Percentiles rank a stretch among this genome's conserved stretches.
These are phyloP conservation scores for Dioctria linearis DNA, from an alignment of 2,888 invertebrate species.

Conservation along the genomic window DNA sequence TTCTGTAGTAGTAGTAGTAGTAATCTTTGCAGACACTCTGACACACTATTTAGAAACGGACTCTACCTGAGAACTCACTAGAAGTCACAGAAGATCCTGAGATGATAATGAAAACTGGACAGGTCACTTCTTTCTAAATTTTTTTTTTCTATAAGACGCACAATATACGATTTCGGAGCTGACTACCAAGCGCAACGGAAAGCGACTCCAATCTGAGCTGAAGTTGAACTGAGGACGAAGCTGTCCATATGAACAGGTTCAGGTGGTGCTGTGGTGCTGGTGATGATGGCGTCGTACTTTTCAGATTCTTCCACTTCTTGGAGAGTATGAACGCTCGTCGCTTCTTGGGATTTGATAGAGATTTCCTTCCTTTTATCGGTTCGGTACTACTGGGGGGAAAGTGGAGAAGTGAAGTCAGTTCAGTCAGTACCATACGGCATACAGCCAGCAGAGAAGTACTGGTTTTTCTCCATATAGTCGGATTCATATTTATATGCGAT, in stretches of 20 bases:
- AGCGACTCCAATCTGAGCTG: slow-evolving; percentile 46
- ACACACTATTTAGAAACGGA: not conserved
- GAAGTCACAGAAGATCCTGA: not conserved
- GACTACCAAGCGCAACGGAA: slow-evolving; percentile 11
- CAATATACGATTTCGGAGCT: not conserved
- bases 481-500: slow-evolving; percentile 3
- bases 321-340: not conserved
- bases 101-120: not conserved
- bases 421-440: too few species aligned
- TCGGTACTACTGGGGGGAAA: not conserved
- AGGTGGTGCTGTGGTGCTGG: not conserved
- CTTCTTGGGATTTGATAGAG: slow-evolving; percentile 13
- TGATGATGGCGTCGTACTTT: slow-evolving; percentile 11
- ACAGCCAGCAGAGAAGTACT: too few species aligned
- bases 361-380: not conserved
- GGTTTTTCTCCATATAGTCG: too few species aligned
- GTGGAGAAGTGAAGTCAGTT: not conserved
- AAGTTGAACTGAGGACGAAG: slow-evolving; percentile 38
- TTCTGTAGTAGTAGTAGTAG: not conserved
- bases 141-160: slow-evolving; percentile 17
- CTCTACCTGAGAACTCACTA: slow-evolving; percentile 8
- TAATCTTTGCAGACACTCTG: slow-evolving; percentile 2
- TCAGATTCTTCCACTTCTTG: slow-evolving; percentile 22
- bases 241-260: slow-evolving; percentile 31
- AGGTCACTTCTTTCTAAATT: not conserved